Base-by-base conservation (phyloP, 2,888 invertebrate genomes). In the Nomada goodeniana region DNA sequence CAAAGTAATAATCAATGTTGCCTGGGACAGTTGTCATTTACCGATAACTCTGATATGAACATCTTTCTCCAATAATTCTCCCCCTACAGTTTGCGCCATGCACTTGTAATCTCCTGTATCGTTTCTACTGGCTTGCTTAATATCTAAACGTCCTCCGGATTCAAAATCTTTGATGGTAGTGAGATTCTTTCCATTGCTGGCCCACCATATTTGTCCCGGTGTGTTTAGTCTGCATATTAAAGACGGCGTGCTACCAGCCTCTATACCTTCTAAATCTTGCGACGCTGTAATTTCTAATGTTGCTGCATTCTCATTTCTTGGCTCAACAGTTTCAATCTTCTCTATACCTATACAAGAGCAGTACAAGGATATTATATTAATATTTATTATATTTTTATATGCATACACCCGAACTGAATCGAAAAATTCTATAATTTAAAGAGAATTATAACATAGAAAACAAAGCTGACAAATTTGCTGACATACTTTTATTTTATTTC, bases 61-160 rank as follows among this genome's bases (percentile, higher is more conserved):
- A 42, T 91, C 91, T 82, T 92, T 92, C 36, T 92, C 88, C 52
- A 91, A 82, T 7, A 88, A 77, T 74, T 91, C 91, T 68, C 93
- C 93, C 69, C 94, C 94, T 70, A 91, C 92, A 55, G 94, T 94
- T n/a, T 92, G 89, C 26, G 94, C 94, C 89, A 94, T 94, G 90
- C 96, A 96, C 0, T 95, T 95, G 89, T 96, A 96, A 89, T 95
- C 95, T 36, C 96, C 96, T 68, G 94, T 94, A 91, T 96, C 96
- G 71, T 94, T 94, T 77, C 95, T 94, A 87, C 94, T 94, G 29
- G 95, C 94, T 88, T 95, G 94, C 59, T 94, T 92, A 83, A 96
- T 95, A 78, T 95, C 94, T 63, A 96, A 92, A 78, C 95, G 95
- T 70, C 94, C 95, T 70, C 76, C 83, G 36, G 86, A 77, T 2